Conservation (phyloP, 2,888 invertebrate species). For the Brachycybe producta region DNA sequence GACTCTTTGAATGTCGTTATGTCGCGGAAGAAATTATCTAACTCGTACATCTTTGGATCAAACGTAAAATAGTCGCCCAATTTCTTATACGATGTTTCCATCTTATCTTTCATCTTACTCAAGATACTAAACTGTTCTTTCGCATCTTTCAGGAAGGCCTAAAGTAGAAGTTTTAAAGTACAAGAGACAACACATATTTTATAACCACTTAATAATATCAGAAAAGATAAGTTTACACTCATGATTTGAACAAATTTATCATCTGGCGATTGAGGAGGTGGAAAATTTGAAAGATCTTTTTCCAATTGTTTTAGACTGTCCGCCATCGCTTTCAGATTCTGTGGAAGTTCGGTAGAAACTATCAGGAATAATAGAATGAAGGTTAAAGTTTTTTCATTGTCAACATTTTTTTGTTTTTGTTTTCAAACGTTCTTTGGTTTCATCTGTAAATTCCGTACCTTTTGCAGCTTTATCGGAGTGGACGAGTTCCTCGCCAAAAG, state of each 20-base stretch:
- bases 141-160: conserved; percentile 64
- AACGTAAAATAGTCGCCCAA: conserved; percentile 83
- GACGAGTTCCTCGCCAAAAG: conserved; percentile 72
- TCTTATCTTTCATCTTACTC: conserved; percentile 84
- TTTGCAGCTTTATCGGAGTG: conserved; percentile 75
- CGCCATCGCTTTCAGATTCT: conserved; percentile 65
- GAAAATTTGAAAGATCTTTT: conserved; percentile 73
- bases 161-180: no score
- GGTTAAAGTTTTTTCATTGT: no score
- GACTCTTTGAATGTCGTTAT: conserved; percentile 87
- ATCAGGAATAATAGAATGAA: no score
- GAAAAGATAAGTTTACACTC: conserved; percentile 55
- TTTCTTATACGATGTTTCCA: conserved; percentile 71
- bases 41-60: conserved; percentile 79
- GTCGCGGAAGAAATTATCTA: conserved; percentile 93
- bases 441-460: conserved; percentile 17
- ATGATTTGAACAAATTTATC: conserved; percentile 77
- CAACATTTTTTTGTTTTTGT: no score
- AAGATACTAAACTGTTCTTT: conserved; percentile 75
- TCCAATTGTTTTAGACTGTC: conserved; percentile 74
- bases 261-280: conserved; percentile 53
- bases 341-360: conserved; percentile 38
- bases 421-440: no score
- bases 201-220: background rate
- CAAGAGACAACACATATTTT: no score